A percentile compares a stretch with the other conserved stretches of the same genome.
Conservation (phyloP, 2,113 vertebrate genomes). For the Hippocampus guttulatus region DNA sequence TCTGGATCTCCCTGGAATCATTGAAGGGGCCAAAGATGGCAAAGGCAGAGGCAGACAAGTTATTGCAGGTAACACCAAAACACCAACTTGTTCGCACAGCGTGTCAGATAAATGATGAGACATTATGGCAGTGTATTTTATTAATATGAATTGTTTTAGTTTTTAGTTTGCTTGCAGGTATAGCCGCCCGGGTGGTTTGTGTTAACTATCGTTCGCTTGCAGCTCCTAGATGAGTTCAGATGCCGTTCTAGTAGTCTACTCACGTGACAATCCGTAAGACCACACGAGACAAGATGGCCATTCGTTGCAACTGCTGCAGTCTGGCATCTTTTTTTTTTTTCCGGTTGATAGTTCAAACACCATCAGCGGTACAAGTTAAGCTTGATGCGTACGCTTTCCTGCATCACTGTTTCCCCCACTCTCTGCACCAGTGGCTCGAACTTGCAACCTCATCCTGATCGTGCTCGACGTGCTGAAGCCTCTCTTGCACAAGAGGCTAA, state of each 20-base stretch:
- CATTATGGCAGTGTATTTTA: neutral
- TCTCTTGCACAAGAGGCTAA: slow-evolving; percentile 94
- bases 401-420: neutral
- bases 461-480: slow-evolving; percentile 96
- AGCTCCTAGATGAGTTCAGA: too few relatives aligned
- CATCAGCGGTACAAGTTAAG: too few relatives aligned
- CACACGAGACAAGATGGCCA: too few relatives aligned
- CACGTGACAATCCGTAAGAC: too few relatives aligned
- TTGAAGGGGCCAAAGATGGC: slow-evolving; percentile 97
- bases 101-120: neutral
- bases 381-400: neutral
- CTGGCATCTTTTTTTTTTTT: too few relatives aligned
- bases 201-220: too few relatives aligned
- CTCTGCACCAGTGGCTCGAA: slow-evolving; percentile 84
- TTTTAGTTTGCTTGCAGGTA: too few relatives aligned
- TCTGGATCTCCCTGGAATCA: slow-evolving; percentile 97
- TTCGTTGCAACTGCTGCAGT: too few relatives aligned
- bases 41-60: slow-evolving; percentile 97
- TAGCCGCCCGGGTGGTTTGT: too few relatives aligned
- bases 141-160: too few relatives aligned
- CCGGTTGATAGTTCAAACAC: too few relatives aligned
- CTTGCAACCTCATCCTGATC: slow-evolving; percentile 96
- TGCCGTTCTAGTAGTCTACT: too few relatives aligned
- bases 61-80: slow-evolving; percentile 82
- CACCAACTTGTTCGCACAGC: neutral